Base-by-base conservation (phyloP, 2,888 invertebrate species). In the Steinernema scapterisci region DNA sequence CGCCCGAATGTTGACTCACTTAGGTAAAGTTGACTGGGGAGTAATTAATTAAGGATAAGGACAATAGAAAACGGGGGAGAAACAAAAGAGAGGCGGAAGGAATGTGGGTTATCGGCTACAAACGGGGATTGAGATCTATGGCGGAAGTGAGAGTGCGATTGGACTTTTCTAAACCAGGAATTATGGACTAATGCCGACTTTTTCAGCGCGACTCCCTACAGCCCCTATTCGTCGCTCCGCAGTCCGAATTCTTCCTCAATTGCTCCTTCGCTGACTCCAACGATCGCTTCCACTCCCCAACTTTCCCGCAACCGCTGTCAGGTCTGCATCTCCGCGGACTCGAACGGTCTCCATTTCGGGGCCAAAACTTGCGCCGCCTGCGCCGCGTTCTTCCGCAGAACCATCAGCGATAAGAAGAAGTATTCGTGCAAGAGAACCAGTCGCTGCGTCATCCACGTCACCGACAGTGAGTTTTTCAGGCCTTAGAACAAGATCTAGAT, bases 261-360 rank as follows among this genome's bases (percentile, higher is more conserved):
- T 31, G 31, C 63, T 16, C 63, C 63, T 16, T 63, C 63, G 38
- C 63, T 63, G 31, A 63, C 63, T 63, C 63, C 63, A 16, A 13
- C 63, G 3, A 63, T 63, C 38, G 31, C 63, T 16, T 11, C 63
- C 16, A 31, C 63, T 63, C 63, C 63, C 5, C 63, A 63, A 31
- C 21, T 63, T 31, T 16, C 5, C 5, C 63, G 63, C 27, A 63
- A 63, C 63, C 63, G 63, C 31, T 78, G 75, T 73, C 71, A 82
- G 77, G 85, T 86, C 5, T 86, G 86, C 71, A 77, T 79, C 21
- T 79, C 84, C 21, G 85, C 83, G 2, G 80, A 80, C n/a, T 84
- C 85, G 1, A 86, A 86, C 75, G 86, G 86, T 0, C 80, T 86
- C 25, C 86, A 86, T 70, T 86, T 86, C 76, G 86, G 86, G 0